A percentile compares a stretch with the other conserved stretches of the same genome.
phyloP scores from a whole-genome alignment of 2,888 invertebrate species.

The Lasioglossum oenotherae region DNA sequence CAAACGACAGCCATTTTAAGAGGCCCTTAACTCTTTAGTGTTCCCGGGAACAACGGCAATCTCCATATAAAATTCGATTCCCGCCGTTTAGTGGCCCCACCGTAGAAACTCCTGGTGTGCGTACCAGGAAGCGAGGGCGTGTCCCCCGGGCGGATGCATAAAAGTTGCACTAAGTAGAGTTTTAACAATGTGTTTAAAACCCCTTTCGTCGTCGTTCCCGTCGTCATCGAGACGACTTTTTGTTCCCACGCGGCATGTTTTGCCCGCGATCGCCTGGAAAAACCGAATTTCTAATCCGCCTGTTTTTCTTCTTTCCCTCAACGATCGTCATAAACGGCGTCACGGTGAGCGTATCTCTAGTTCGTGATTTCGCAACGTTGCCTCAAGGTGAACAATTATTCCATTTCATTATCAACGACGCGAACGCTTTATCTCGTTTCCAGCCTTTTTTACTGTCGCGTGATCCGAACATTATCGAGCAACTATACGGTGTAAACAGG shows the following conservation, averaged over 20 bases:
- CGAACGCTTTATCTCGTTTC: not conserved
- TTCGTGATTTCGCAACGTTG: not conserved
- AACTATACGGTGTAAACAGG: not conserved
- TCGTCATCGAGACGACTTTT: not conserved
- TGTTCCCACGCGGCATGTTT: not conserved
- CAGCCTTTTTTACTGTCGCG: not conserved
- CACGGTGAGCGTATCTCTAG: not conserved
- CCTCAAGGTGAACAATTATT: constrained; percentile 1
- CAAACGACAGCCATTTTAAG: constrained; percentile 80
- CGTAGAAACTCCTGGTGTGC: constrained; percentile 9
- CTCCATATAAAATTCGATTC: constrained; percentile 79
- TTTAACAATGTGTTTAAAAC: constrained; percentile 70
- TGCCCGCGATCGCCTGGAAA: not conserved
- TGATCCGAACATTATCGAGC: not conserved
- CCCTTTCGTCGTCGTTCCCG: constrained; percentile 34
- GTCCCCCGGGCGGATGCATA: constrained; percentile 61
- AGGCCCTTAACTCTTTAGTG: constrained; percentile 79
- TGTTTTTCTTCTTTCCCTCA: not conserved
- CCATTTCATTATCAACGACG: constrained; percentile 7
- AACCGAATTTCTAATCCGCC: not conserved
- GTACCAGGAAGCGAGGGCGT: constrained; percentile 65
- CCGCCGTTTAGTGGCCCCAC: constrained; percentile 49
- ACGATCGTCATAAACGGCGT: not conserved
- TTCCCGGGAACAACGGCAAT: constrained; percentile 76
- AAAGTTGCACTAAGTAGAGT: constrained; percentile 66